Base-by-base conservation (phyloP, 2,888 invertebrate species). In the Frankliniella intonsa region DNA sequence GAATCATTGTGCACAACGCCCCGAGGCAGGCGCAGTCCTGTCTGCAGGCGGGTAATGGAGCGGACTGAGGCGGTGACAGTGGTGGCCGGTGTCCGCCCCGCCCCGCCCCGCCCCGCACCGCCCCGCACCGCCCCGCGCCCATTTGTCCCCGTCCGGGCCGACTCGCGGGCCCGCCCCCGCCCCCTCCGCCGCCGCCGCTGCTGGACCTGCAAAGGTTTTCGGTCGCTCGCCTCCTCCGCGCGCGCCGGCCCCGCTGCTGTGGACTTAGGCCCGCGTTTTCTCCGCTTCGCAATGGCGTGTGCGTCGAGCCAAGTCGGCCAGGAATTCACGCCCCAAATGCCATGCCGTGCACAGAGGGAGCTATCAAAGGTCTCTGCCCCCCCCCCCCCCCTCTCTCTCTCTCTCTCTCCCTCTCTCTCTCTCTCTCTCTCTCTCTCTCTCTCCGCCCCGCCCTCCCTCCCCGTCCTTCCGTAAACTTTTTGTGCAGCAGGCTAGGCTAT, bases 391-490 rank as follows among this genome's bases (percentile, higher is more conserved):
- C 62, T 9, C 22, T 76, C 11, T 25, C 25, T 76, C 22, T 69
- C n/a, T 69, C 22, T 82, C 80, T 69, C 69, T 22, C 69, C 0
- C 69, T 69, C 69, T 65, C 65, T 65, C 65, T 65, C 65, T 65
- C 65, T 65, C 65, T 65, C 65, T n/a, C 17, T 65, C 65, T 55
- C 80, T 14, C 80, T n/a, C 80, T 19, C 81, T 27, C 50, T 81
- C 51, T 49, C 51, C 51, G 7, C 22, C 2, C 22, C 49, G 2
- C 38, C 38, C 38, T 5, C 38, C 5, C 38, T 38, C 5, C 38
- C 38, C 38, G 5, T 38, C 38, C 38, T 38, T 38, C 3, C 38
- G 38, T 38, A 38, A 38, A 38, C 38, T 38, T 38, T 38, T 38
- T 38, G 38, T 38, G 38, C 38, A 38, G 38, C 38, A 38, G 38